Evolutionary conservation across 2,888 invertebrate genomes (phyloP).

Genomic region (Rugalucina vietnamica): DNA sequence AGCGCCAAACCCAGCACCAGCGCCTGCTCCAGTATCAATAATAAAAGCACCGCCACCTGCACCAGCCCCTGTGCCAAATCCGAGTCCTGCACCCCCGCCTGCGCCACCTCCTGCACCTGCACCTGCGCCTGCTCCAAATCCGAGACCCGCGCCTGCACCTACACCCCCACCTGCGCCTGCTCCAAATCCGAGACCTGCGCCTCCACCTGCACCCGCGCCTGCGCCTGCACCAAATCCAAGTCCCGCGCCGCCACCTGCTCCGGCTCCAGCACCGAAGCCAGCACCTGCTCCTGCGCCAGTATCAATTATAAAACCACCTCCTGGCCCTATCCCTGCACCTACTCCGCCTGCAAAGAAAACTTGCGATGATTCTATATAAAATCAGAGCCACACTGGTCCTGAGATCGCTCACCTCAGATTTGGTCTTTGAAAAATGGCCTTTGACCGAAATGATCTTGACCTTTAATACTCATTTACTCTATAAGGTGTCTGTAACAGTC

Average conservation of each 20-base stretch:
- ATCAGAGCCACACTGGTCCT: no score
- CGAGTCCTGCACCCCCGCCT: background rate
- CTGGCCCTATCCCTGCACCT: no score
- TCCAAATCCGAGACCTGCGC: background rate
- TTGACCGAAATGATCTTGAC: no score
- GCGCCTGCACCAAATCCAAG: no score
- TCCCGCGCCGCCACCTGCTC: background rate
- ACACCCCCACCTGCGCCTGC: background rate
- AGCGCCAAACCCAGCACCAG: background rate
- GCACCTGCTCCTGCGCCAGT: no score
- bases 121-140: slow-evolving; percentile 9
- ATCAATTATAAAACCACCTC: no score
- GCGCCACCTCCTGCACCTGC: slow-evolving; percentile 10
- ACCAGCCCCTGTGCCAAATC: background rate
- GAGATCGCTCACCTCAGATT: no score
- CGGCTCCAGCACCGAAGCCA: background rate
- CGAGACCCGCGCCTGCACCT: slow-evolving; percentile 7
- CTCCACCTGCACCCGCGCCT: background rate
- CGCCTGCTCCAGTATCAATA: background rate
- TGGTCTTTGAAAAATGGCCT: no score
- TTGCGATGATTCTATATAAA: no score
- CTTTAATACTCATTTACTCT: no score
- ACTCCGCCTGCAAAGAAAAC: no score
- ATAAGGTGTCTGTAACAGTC: no score
- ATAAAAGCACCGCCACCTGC: background rate